Evolutionary conservation across 2,888 invertebrate genomes (phyloP).

Genomic region (Dynastes tityus): DNA sequence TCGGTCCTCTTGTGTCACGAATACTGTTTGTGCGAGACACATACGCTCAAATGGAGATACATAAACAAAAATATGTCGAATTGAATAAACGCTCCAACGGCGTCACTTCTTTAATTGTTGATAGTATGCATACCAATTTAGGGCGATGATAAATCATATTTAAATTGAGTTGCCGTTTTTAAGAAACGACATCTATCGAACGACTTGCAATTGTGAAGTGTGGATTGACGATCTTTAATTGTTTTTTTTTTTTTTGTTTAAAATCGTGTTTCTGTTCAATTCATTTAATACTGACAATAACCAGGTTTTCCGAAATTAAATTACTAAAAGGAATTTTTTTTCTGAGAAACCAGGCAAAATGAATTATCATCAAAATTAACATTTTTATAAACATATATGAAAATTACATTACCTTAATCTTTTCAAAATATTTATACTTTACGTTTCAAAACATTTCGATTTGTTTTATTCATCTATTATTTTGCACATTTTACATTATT

Average conservation of each 20-base stretch:
- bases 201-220: constrained; percentile 3
- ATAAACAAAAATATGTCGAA: constrained; percentile 41
- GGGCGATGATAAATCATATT: constrained; percentile 43
- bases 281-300: too few relatives aligned
- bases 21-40: constrained; percentile 10
- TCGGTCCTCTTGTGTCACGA: constrained; percentile 17
- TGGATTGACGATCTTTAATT: not conserved
- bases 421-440: too few relatives aligned
- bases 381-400: too few relatives aligned
- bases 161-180: constrained; percentile 42
- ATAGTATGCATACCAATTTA: constrained; percentile 45
- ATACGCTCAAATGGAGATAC: constrained; percentile 15
- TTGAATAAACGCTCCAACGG: constrained; percentile 39
- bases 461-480: too few relatives aligned
- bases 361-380: too few relatives aligned
- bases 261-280: not conserved
- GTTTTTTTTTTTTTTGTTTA: not conserved
- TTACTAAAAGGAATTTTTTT: too few relatives aligned
- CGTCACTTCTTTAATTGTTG: constrained; percentile 40
- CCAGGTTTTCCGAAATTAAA: too few relatives aligned
- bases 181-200: constrained; percentile 10
- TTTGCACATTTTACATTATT: too few relatives aligned
- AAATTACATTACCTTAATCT: too few relatives aligned
- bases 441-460: too few relatives aligned
- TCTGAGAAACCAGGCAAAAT: too few relatives aligned